These are phyloP conservation scores for Chorisops tibialis DNA, from an alignment of 2,888 invertebrate species.

Conservation along the genomic window DNA sequence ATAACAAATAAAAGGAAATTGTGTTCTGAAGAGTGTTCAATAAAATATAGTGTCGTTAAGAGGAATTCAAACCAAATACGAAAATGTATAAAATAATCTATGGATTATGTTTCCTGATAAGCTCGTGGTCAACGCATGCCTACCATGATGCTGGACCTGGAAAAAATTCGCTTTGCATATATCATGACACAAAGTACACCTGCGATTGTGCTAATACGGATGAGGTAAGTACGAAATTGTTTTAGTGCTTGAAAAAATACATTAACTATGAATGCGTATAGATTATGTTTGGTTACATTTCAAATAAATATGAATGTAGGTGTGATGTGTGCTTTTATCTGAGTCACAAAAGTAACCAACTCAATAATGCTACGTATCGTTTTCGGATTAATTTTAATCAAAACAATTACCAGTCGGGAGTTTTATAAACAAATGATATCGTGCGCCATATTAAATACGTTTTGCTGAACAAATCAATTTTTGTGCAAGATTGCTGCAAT, in stretches of 20 bases:
- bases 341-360: no score
- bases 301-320: not conserved
- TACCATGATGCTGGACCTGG: not conserved
- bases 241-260: not conserved
- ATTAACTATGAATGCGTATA: not conserved
- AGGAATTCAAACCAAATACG: not conserved
- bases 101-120: constrained; percentile 10
- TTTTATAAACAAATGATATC: not conserved
- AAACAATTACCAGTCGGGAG: not conserved
- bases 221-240: constrained; percentile 42
- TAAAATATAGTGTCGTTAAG: not conserved
- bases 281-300: not conserved
- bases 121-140: constrained; percentile 1
- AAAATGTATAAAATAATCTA: constrained; percentile 9
- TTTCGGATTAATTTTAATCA: not conserved
- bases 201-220: constrained; percentile 48
- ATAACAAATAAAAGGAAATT: not conserved
- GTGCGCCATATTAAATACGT: no score
- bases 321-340: not conserved
- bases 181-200: constrained; percentile 46
- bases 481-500: no score
- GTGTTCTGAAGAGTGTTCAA: not conserved
- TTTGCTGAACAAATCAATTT: no score
- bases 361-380: no score
- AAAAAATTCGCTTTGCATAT: constrained; percentile 8